A percentile compares a stretch with the other conserved stretches of the same genome.
Conservation (phyloP, 2,797 vertebrate genomes). For the Chiloscyllium punctatum region DNA sequence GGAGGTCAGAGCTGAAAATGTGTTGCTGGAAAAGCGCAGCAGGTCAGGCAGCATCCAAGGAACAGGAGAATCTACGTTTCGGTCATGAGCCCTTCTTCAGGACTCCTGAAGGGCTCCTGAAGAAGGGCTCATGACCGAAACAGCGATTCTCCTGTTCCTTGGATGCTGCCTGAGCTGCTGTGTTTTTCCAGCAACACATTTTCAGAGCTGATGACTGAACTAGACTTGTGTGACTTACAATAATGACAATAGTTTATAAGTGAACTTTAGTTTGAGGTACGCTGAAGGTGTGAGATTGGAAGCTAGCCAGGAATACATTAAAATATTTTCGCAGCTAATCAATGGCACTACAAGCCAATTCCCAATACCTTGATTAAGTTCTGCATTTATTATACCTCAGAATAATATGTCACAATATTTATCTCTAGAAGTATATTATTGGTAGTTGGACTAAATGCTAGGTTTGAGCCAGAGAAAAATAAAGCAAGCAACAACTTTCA, state of each 20-base stretch:
- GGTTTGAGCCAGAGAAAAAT: neutral
- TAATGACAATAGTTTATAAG: neutral
- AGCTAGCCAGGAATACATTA: neutral
- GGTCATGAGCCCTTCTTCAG: too few relatives aligned
- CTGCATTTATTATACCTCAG: neutral
- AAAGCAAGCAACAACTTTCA: neutral
- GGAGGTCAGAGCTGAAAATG: too few relatives aligned
- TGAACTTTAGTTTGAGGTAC: neutral
- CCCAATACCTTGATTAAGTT: neutral
- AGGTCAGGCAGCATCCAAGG: too few relatives aligned
- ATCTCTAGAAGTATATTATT: neutral
- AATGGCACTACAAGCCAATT: neutral
- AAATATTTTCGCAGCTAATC: neutral
- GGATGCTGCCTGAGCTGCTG: too few relatives aligned
- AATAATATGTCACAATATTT: neutral
- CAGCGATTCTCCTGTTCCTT: too few relatives aligned
- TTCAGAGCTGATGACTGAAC: neutral
- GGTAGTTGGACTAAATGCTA: neutral
- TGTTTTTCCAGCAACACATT: too few relatives aligned
- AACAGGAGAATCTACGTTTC: too few relatives aligned
- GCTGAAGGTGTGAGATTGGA: neutral
- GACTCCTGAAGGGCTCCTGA: too few relatives aligned
- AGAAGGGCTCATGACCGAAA: too few relatives aligned
- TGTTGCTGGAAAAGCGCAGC: too few relatives aligned
- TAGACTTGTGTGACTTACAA: neutral